Percentiles rank a stretch among this genome's conserved stretches.
These are phyloP conservation scores for Andrena chrysosceles DNA, from an alignment of 2,888 invertebrate species.

Conservation along the genomic window DNA sequence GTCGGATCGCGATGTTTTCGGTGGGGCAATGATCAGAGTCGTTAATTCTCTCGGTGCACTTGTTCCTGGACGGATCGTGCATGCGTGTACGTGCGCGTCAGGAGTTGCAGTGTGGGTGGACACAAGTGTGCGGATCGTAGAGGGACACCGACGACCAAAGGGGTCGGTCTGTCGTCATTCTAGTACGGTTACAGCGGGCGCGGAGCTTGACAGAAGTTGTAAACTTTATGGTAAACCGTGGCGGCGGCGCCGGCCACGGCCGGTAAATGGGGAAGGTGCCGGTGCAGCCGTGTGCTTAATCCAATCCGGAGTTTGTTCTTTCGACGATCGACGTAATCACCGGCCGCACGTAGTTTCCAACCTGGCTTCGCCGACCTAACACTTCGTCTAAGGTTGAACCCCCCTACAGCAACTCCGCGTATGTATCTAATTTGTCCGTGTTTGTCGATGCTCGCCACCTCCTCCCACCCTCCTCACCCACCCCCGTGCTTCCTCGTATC, in stretches of 20 bases:
- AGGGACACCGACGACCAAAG: conserved; percentile 71
- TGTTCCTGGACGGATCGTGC: background rate
- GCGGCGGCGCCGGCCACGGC: conserved; percentile 74
- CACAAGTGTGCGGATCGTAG: conserved; percentile 64
- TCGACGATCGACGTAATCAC: conserved; percentile 84
- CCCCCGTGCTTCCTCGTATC: conserved; percentile 11
- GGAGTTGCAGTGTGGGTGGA: conserved; percentile 46
- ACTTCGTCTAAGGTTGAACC: conserved; percentile 71
- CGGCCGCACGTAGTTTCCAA: conserved; percentile 80
- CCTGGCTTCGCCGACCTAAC: conserved; percentile 72
- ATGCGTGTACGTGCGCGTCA: conserved; percentile 28
- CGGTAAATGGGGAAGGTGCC: conserved; percentile 80
- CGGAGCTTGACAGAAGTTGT: conserved; percentile 78
- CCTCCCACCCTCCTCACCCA: no score
- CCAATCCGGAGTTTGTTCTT: conserved; percentile 84
- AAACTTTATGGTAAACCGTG: conserved; percentile 82
- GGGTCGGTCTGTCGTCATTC: conserved; percentile 75
- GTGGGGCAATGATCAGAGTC: conserved; percentile 56
- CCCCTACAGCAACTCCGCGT: conserved; percentile 48
- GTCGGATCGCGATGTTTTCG: conserved; percentile 61
- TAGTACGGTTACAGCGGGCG: conserved; percentile 73
- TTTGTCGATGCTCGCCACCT: conserved; percentile 64
- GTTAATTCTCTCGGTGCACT: conserved; percentile 29
- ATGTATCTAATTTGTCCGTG: conserved; percentile 72
- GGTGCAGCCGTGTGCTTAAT: conserved; percentile 79